Base-by-base conservation (phyloP, 2,113 vertebrate species). In the Pituophis catenifer region DNA sequence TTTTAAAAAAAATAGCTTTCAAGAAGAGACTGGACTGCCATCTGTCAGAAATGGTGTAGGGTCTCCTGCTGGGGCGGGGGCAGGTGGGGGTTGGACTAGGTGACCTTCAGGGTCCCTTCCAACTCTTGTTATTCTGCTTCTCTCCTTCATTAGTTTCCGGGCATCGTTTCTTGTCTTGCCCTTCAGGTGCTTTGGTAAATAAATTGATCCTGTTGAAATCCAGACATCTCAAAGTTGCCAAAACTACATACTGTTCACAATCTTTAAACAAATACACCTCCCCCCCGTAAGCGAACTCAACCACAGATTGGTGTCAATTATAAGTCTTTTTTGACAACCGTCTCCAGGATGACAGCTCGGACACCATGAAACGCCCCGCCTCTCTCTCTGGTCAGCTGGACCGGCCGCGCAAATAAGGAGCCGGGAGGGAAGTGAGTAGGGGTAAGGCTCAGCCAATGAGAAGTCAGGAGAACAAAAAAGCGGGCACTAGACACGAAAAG, bases 391-490 rank as follows among this genome's bases (percentile, higher is more conserved):
- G 2, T 81, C 65, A 24, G n/a, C 19, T 29, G 50, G 12, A 52
- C 5, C 50, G 17, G n/a, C 29, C 2, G 17, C 21, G 24, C 23
- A 24, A 87, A 11, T 38, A 33, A 3, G 3, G 9, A 11, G 54
- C 17, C 7, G 3, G 13, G 8, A 48, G 13, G 10, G 21, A 33
- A 4, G 44, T 19, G 44, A 75, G 62, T 13, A 9, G 44, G 8
- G 8, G 9, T 1, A 53, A 33, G 13, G 58, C n/a, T 44, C 13
- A 29, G 15, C 57, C 89, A 90, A 86, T 93, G 55, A 7, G 12
- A 11, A 11, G 55, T 8, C 0, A 2, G n/a, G 11, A 23, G 8
- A 0, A 12, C 3, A 2, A 23, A 26, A 48, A 29, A 50, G n/a
- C 65, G 53, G 62, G 1, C 23, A 13, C 12, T 4, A 75, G 17